phyloP scores from a whole-genome alignment of 1,140 invertebrate species.

The Apolygus lucorum region DNA sequence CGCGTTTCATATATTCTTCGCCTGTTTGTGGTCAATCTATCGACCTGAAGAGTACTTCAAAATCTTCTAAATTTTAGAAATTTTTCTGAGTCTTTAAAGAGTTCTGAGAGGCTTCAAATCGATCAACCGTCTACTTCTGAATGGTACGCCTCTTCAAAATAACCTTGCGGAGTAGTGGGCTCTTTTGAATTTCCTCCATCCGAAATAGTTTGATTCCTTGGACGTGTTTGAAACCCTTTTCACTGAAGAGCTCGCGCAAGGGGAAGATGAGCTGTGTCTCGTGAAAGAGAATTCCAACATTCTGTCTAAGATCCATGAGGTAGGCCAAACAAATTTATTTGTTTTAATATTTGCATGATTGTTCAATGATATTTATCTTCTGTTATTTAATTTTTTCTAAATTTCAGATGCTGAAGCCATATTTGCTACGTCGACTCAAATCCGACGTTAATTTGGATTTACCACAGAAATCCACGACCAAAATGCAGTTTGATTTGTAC shows the following conservation, averaged over 20 bases:
- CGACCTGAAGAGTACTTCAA: too few relatives aligned
- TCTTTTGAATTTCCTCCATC: constrained; percentile 60
- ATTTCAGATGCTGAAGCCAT: constrained; percentile 51
- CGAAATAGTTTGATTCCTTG: constrained; percentile 59
- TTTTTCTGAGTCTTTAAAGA: too few relatives aligned
- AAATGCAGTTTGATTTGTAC: constrained; percentile 54
- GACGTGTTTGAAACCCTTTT: constrained; percentile 59
- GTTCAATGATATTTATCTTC: too few relatives aligned
- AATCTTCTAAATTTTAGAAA: too few relatives aligned
- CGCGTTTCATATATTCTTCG: too few relatives aligned
- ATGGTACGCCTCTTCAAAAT: constrained; percentile 72
- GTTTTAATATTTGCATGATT: background rate
- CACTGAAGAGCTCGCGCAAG: constrained; percentile 43
- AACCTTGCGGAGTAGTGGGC: constrained; percentile 65
- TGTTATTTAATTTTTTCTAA: constrained; percentile 37
- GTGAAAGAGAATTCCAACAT: constrained; percentile 53
- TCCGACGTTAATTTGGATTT: constrained; percentile 52
- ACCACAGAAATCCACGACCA: constrained; percentile 52
- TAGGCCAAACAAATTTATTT: constrained; percentile 27
- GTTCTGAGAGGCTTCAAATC: constrained; percentile 39
- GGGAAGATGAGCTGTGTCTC: constrained; percentile 43
- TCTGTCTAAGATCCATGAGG: constrained; percentile 49
- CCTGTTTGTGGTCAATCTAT: too few relatives aligned
- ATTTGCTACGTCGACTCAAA: constrained; percentile 59
- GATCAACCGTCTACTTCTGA: constrained; percentile 52